phyloP scores from a whole-genome alignment of 2,113 vertebrate species.

The Struthio camelus region DNA sequence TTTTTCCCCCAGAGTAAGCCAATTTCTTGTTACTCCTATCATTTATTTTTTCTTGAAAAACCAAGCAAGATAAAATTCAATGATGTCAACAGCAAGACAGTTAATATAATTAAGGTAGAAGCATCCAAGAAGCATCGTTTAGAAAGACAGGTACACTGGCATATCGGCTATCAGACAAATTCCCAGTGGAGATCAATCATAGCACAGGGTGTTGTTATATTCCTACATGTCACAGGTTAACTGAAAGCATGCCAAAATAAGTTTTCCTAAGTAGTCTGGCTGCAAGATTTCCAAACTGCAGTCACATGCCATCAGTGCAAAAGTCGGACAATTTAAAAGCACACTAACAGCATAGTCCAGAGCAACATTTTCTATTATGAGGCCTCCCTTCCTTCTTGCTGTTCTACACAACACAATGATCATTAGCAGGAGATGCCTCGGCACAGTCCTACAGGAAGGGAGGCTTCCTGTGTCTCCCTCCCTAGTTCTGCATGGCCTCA shows the following conservation, averaged over 20 bases:
- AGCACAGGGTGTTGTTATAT: background rate
- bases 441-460: background rate
- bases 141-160: background rate
- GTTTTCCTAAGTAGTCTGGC: background rate
- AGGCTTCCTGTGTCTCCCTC: background rate
- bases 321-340: background rate
- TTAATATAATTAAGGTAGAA: background rate
- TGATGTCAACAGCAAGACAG: background rate
- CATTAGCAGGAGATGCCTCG: background rate
- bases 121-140: background rate
- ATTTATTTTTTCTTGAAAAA: background rate
- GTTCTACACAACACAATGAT: background rate
- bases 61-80: background rate
- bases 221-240: background rate
- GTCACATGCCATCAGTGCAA: background rate
- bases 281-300: background rate
- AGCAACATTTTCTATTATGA: background rate
- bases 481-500: background rate
- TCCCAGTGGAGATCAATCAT: background rate
- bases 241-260: background rate
- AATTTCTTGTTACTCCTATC: background rate
- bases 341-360: background rate
- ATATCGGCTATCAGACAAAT: background rate
- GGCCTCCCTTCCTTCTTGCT: background rate
- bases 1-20: background rate